Conservation (phyloP, 2,797 vertebrate species). For the Pantherophis alleghaniensis region DNA sequence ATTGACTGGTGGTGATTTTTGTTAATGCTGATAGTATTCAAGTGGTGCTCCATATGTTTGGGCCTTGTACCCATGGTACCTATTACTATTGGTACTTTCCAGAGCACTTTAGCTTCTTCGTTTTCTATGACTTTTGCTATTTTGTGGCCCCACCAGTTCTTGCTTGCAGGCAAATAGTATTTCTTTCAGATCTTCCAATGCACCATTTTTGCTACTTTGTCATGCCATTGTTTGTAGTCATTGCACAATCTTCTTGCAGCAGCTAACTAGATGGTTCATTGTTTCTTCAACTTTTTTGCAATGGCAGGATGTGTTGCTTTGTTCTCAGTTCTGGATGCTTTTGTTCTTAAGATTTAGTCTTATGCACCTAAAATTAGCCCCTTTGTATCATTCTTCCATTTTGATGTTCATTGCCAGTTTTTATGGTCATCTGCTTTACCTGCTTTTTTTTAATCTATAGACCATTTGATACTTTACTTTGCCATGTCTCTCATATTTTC, state of each 20-base stretch:
- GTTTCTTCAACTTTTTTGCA: not conserved
- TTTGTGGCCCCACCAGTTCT: not conserved
- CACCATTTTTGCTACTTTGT: not conserved
- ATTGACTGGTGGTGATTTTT: not conserved
- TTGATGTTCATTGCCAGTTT: not conserved
- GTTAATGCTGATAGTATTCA: not conserved
- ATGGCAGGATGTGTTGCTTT: not conserved
- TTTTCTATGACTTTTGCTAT: not conserved
- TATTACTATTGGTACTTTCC: not conserved
- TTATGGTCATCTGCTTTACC: not conserved
- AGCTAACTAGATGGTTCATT: not conserved
- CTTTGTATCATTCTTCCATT: not conserved
- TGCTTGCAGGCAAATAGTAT: not conserved
- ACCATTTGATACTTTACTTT: not conserved
- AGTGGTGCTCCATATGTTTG: not conserved
- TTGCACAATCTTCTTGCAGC: not conserved
- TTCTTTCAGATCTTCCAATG: not conserved
- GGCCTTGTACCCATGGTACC: not conserved
- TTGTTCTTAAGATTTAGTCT: not conserved
- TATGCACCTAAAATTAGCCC: not conserved
- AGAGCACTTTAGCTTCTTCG: not conserved
- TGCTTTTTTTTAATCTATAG: not conserved
- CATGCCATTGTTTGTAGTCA: not conserved
- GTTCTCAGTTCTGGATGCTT: not conserved
- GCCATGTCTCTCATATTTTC: not conserved